Evolutionary conservation across 2,888 invertebrate genomes (phyloP), one percentile per base, ranked within the genome.

Genomic region (Coelinius sp.): DNA sequence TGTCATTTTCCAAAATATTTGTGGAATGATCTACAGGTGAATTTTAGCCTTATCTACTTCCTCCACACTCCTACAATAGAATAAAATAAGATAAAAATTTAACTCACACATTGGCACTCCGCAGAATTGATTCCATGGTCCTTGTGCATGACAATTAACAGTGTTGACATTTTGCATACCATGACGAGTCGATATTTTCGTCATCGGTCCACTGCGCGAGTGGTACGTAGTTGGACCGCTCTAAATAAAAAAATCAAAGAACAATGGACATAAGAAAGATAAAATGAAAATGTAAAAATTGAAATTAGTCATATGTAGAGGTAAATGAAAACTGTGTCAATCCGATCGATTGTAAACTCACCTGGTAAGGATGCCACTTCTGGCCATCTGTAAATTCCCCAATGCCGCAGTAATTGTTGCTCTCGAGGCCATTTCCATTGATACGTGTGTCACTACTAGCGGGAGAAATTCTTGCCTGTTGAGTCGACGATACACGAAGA

Each of bases 311-410:
- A 31, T 44, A 25, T 44, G 53, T 56, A 22, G n/a, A 49, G 67
- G 53, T 8, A 35, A 12, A 46, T 27, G 7, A 31, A 53, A 70
- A 71, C 46, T 14, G 66, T 71, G 71, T 71, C 67, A 67, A 71
- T 72, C 63, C 31, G 27, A 72, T 68, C 71, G 63, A 71, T 63
- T 62, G 38, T n/a, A 31, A 49, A 71, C 76, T 76, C 79, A 87
- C 87, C 80, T 87, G 88, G 83, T 88, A 88, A 77, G 86, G 87
- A 76, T 87, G 86, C 88, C 87, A 88, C 72, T 88, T 88, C 74
- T 87, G 87, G 2, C 82, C 82, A 10, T 86, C 87, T 68, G 81
- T 68, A 68, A 84, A 84, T 72, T 87, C 87, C 35, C 74, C 79
- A 59, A 82, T 79, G 22, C 79, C 77, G 17, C 75, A 77, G 67